These are phyloP conservation scores for Radopholus similis DNA, from an alignment of 1,140 invertebrate species.

Conservation along the genomic window DNA sequence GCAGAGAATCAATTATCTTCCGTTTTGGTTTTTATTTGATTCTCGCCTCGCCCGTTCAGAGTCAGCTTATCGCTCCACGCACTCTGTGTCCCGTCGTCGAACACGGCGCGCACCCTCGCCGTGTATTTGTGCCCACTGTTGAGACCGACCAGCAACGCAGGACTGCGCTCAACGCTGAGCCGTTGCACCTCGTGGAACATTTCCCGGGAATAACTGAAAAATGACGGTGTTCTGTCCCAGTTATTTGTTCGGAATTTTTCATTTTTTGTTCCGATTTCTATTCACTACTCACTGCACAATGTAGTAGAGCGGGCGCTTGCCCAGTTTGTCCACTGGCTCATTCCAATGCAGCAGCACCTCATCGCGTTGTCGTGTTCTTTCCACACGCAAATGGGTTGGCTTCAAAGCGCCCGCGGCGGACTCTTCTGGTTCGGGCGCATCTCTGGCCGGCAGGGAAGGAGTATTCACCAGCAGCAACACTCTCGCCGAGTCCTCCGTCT, in stretches of 20 bases:
- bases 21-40: not conserved
- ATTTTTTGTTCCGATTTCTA: not conserved
- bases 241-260: not conserved
- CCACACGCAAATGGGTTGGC: not conserved
- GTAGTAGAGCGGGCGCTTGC: not conserved
- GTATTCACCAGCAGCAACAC: slow-evolving; percentile 1
- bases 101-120: not conserved
- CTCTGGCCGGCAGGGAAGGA: not conserved
- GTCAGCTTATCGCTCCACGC: slow-evolving; percentile 11
- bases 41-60: not conserved
- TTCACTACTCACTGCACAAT: slow-evolving; percentile 5
- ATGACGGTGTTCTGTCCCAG: no score
- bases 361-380: slow-evolving; percentile 4
- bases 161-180: slow-evolving; percentile 2
- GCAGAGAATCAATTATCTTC: not conserved
- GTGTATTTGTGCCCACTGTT: not conserved
- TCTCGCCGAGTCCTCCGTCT: slow-evolving; percentile 31
- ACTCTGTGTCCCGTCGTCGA: slow-evolving; percentile 2
- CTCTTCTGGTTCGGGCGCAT: not conserved
- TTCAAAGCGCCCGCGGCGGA: not conserved
- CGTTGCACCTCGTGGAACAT: not conserved
- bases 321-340: not conserved
- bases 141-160: slow-evolving; percentile 4
- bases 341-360: slow-evolving; percentile 5
- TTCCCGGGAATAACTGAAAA: slow-evolving; percentile 1